Percentiles rank a stretch among this genome's conserved stretches.
Evolutionary conservation across 2,113 vertebrate genomes (phyloP).

Genomic region (Amia ocellicauda): DNA sequence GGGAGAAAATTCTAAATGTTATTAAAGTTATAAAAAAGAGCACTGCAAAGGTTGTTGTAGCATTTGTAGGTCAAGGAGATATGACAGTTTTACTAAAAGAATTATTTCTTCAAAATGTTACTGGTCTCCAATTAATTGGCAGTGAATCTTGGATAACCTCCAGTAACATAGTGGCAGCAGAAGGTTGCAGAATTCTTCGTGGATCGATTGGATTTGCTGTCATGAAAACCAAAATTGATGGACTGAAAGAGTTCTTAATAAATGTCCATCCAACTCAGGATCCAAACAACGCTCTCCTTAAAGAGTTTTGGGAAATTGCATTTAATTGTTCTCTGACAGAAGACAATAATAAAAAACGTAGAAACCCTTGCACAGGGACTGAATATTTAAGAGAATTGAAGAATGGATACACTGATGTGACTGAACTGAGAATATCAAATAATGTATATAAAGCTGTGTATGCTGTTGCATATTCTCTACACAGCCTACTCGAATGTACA

Average conservation of each 20-base stretch:
- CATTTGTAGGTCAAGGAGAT: neutral
- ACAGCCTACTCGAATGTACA: neutral
- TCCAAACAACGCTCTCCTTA: neutral
- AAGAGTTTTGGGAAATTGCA: constrained; percentile 10
- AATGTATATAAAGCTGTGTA: constrained; percentile 16
- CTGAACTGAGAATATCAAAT: neutral
- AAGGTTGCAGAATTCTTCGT: neutral
- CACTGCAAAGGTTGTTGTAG: constrained; percentile 1
- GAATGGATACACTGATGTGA: neutral
- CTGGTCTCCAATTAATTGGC: constrained; percentile 8
- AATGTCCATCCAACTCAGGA: constrained; percentile 8
- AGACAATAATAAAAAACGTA: no score
- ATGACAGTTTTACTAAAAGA: constrained; percentile 3
- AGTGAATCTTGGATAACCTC: constrained; percentile 5
- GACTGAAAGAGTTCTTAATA: constrained; percentile 9
- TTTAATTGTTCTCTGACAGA: neutral
- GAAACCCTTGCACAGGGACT: neutral
- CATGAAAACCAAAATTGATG: neutral
- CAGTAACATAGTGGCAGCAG: neutral
- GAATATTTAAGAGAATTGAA: neutral
- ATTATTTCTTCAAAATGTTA: constrained; percentile 7
- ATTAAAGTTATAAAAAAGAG: neutral
- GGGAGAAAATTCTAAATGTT: neutral
- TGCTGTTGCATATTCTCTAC: constrained; percentile 1
- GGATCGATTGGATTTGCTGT: constrained; percentile 13